Percentiles rank a stretch among this genome's conserved stretches.
Evolutionary conservation across 2,797 vertebrate species (phyloP).

Genomic region (Syngnathus rostellatus): DNA sequence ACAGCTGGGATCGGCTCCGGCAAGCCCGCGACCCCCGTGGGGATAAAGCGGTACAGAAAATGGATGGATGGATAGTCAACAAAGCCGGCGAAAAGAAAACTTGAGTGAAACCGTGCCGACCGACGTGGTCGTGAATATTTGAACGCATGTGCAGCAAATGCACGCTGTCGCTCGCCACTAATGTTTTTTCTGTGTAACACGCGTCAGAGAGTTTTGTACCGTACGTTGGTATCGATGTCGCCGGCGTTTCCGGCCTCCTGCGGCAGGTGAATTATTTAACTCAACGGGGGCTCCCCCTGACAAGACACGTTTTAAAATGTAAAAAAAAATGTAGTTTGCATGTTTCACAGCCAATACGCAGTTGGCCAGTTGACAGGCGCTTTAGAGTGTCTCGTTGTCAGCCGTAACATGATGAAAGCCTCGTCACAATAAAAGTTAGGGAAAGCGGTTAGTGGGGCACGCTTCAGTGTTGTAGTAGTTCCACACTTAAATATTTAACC

Average conservation of each 20-base stretch:
- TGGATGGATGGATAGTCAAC: too few relatives aligned
- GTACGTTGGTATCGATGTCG: background rate
- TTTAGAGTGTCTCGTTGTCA: too few relatives aligned
- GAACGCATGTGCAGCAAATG: background rate
- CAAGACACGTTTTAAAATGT: too few relatives aligned
- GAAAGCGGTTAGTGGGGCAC: conserved; percentile 7
- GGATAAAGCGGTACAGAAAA: too few relatives aligned
- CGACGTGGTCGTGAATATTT: background rate
- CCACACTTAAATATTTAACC: conserved; percentile 18
- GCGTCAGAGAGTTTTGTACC: background rate
- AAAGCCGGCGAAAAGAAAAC: background rate
- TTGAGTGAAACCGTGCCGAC: too few relatives aligned
- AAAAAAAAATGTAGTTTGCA: too few relatives aligned
- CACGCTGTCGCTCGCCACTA: background rate
- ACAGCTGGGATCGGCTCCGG: too few relatives aligned
- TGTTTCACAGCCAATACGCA: too few relatives aligned
- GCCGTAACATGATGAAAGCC: too few relatives aligned
- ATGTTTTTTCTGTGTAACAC: background rate
- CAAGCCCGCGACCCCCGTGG: too few relatives aligned
- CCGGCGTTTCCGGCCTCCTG: too few relatives aligned
- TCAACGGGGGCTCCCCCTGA: background rate
- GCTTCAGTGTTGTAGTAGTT: background rate
- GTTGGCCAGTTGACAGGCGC: too few relatives aligned
- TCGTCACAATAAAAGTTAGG: background rate
- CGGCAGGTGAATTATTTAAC: background rate